These are phyloP conservation scores for Oscarella lobularis DNA, from an alignment of 37 sponge, comb jelly and placozoan species.

Conservation along the genomic window DNA sequence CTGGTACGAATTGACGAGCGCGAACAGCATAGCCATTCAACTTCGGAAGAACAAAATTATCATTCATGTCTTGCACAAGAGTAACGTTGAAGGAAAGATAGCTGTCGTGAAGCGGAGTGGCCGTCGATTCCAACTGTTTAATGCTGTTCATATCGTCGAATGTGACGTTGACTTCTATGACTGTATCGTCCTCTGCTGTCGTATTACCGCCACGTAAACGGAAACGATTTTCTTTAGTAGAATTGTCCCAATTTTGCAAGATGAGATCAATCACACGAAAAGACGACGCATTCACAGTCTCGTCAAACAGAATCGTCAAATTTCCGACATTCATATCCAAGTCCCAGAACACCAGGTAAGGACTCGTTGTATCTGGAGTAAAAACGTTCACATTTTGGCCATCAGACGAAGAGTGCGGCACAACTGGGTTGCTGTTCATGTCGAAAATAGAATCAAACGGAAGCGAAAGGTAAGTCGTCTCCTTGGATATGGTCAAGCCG, in stretches of 20 bases:
- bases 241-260: conserved; percentile 29
- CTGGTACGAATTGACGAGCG: conserved; percentile 12
- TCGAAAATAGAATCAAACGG: conserved; percentile 36
- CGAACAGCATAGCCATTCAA: not conserved
- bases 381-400: conserved; percentile 10
- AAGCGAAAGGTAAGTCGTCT: conserved; percentile 59
- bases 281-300: conserved; percentile 2
- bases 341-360: conserved; percentile 6
- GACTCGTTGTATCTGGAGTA: conserved; percentile 10
- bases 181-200: not conserved
- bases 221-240: conserved; percentile 10
- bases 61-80: conserved; percentile 26
- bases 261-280: conserved; percentile 21
- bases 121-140: conserved; percentile 26
- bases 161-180: conserved; percentile 23
- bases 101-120: conserved; percentile 22
- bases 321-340: conserved; percentile 16
- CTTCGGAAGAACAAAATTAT: not conserved
- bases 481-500: conserved; percentile 45
- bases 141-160: conserved; percentile 12
- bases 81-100: conserved; percentile 35
- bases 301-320: conserved; percentile 11
- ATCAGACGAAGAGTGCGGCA: conserved; percentile 7
- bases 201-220: not conserved
- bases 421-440: conserved; percentile 56